These are phyloP conservation scores for Sisyra terminalis DNA, from an alignment of 2,888 invertebrate species.

Conservation along the genomic window DNA sequence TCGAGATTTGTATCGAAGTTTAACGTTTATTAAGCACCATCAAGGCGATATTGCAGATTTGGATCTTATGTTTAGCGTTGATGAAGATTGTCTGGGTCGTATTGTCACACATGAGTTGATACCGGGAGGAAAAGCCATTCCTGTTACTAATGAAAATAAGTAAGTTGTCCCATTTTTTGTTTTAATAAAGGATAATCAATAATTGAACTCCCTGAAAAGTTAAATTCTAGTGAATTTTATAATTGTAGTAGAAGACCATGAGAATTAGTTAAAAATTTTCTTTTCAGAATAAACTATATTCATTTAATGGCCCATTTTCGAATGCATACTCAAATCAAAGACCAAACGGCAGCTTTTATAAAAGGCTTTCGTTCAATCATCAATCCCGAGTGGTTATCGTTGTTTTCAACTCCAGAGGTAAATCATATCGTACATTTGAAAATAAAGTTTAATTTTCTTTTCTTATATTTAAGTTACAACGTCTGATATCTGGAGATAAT, in stretches of 20 bases:
- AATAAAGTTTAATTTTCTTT: not conserved
- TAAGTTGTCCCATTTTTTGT: conserved; percentile 21
- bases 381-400: conserved; percentile 82
- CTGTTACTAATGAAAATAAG: conserved; percentile 96
- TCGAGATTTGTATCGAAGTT: conserved; percentile 85
- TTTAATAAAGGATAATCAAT: not conserved
- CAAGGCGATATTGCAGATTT: conserved; percentile 84
- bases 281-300: conserved; percentile 90
- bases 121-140: conserved; percentile 83
- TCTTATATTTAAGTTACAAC: conserved; percentile 66
- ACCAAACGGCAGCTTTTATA: conserved; percentile 93
- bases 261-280: conserved; percentile 18
- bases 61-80: conserved; percentile 90
- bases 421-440: no score
- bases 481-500: conserved; percentile 91
- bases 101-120: conserved; percentile 89
- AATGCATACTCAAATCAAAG: conserved; percentile 95
- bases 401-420: conserved; percentile 94
- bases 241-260: not conserved
- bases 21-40: conserved; percentile 90
- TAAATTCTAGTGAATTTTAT: not conserved
- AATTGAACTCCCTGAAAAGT: no score
- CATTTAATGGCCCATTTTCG: conserved; percentile 97
- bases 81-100: conserved; percentile 87
- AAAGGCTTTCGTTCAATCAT: conserved; percentile 91